These are phyloP conservation scores for Parazoanthus darwini DNA, from an alignment of 92 coral and sea anemone genomes.

Conservation along the genomic window DNA sequence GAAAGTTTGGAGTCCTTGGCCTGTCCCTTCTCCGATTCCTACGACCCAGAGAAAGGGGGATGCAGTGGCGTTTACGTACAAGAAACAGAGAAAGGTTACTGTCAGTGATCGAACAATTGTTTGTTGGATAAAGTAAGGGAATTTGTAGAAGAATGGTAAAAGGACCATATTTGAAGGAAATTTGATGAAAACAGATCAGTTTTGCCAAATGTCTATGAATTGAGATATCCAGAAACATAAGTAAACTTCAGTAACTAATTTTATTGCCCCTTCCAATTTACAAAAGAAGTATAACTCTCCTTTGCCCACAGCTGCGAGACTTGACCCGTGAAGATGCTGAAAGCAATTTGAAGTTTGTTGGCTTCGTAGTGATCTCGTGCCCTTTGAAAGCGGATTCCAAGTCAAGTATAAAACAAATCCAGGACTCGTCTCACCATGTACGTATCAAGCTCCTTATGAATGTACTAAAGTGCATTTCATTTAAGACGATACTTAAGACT, in stretches of 20 bases:
- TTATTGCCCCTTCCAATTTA: background rate
- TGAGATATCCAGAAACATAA: too few species aligned
- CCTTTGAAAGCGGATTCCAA: conserved; percentile 92
- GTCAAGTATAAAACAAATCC: conserved; percentile 92
- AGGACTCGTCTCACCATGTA: conserved; percentile 95
- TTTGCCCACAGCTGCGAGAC: conserved; percentile 75
- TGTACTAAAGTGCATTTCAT: background rate
- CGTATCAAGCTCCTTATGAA: conserved; percentile 8
- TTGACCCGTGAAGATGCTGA: conserved; percentile 86
- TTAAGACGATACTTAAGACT: background rate
- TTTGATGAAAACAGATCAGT: too few species aligned
- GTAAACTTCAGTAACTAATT: too few species aligned
- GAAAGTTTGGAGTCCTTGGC: too few species aligned
- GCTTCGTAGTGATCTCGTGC: conserved; percentile 94
- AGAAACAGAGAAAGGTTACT: too few species aligned
- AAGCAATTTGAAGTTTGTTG: conserved; percentile 86
- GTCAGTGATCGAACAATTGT: too few species aligned
- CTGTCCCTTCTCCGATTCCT: too few species aligned
- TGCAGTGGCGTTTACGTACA: background rate
- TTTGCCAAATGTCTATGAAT: too few species aligned
- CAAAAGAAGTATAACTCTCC: background rate
- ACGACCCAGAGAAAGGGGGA: too few species aligned
- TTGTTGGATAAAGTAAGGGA: too few species aligned
- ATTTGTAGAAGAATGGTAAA: too few species aligned
- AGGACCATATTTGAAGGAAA: too few species aligned